Base-by-base conservation (phyloP, 1,140 invertebrate genomes). In the Oryzaephilus surinamensis region DNA sequence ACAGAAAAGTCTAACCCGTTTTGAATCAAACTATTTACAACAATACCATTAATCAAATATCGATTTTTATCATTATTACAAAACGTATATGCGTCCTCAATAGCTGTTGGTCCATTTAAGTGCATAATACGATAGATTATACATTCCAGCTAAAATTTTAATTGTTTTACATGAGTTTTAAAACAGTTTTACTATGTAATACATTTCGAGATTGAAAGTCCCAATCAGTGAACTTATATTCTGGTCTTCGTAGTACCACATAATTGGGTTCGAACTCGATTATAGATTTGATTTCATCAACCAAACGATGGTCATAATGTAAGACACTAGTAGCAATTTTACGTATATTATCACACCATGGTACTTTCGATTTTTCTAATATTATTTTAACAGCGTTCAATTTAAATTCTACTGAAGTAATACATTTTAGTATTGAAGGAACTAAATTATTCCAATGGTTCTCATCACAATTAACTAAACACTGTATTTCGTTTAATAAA, bases 401-500 rank as follows among this genome's bases (percentile, higher is more conserved):
- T 40, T 46, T 50, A 5, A 38, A 18, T 23, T 46, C 33, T 2
- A 44, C 29, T 5, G 36, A 46, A 24, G 17, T 42, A 5, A 56
- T 48, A 23, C 30, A 49, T 14, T 45, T 38, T 38, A 56, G 18
- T 16, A 56, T 30, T 2, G 41, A 35, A 4, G 32, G 24, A 10
- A 50, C 33, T 6, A 45, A 21, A 10, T 36, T 43, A 6, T 41
- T 28, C 51, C 51, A 54, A 32, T 45, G 50, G 8, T 34, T 32
- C 20, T 54, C 46, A 13, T 46, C 38, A 38, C 44, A 54, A 30
- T 52, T 35, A 7, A 48, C 7, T n/a, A 48, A 28, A 34, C 38
- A 55, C 53, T 29, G 46, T 36, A 54, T 54, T 37, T 46, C 43
- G n/a, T 44, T 28, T 14, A 45, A 14, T 13, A 52, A 47, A 24